Evolutionary conservation across 2,113 vertebrate species (phyloP).

Genomic region (Lampris incognitus): DNA sequence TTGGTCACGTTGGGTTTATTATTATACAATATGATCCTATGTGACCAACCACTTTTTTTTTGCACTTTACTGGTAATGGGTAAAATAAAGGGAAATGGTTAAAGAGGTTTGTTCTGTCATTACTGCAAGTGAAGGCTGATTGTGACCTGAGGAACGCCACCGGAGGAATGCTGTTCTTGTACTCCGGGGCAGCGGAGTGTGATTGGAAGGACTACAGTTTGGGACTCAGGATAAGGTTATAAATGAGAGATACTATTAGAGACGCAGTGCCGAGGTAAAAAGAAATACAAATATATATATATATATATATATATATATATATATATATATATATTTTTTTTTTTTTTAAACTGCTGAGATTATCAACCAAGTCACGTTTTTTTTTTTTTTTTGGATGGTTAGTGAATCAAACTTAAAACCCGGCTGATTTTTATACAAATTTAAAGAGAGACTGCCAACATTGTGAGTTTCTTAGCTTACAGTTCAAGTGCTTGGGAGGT

Average conservation of each 20-base stretch:
- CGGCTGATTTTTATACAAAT: too few relatives aligned
- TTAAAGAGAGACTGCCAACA: not conserved
- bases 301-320: too few relatives aligned
- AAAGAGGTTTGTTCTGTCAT: conserved; percentile 46
- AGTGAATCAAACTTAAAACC: not conserved
- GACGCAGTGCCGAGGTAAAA: too few relatives aligned
- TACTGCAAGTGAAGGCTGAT: conserved; percentile 56
- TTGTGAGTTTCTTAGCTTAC: not conserved
- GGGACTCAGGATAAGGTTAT: not conserved
- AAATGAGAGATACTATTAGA: not conserved
- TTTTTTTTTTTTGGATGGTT: not conserved
- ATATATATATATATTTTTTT: too few relatives aligned
- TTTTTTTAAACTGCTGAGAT: not conserved
- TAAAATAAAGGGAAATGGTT: conserved; percentile 31
- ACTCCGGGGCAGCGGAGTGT: not conserved
- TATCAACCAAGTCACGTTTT: not conserved
- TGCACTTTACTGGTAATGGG: conserved; percentile 34
- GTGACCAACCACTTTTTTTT: conserved; percentile 50
- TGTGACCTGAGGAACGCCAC: conserved; percentile 46
- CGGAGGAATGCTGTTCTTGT: not conserved
- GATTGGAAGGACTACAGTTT: not conserved
- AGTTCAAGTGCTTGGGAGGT: not conserved
- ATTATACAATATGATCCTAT: conserved; percentile 39
- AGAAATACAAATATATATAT: too few relatives aligned
- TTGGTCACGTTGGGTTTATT: conserved; percentile 16